Evolutionary conservation across 2,888 invertebrate genomes (phyloP), one percentile per base, ranked within the genome.

Genomic region (Uloborus plumipes): DNA sequence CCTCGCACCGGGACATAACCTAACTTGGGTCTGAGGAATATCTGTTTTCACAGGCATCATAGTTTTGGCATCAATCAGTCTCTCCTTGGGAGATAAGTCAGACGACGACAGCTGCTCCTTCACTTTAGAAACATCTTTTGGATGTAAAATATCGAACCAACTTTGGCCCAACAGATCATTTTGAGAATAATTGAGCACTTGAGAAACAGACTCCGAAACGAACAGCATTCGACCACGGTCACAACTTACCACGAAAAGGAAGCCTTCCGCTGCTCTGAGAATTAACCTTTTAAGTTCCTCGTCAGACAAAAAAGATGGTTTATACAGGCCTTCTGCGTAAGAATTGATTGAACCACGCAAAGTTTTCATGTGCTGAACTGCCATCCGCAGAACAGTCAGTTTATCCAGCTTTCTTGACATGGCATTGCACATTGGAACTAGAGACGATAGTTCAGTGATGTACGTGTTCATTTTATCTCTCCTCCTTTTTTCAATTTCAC

Each of bases 401-500:
- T 98, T 98, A 90, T 98, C 98, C 87, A 97, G 90, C 90, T 98
- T 98, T 75, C 96, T 91, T 50, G 95, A 94, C 94, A 96, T 95
- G 4, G 96, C 95, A 87, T 94, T 94, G 88, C 97, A 98, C 95
- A 96, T 95, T 0, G 97, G 98, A 22, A 98, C 93, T 93, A 98
- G 94, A 18, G 94, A 91, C 71, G 95, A 94, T 78, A 98, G 89
- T 89, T 98, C 96, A 3, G 94, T 93, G 87, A 98, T 97, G 89
- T 96, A 97, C 0, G 94, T 95, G 90, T 98, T 98, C 97, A 98
- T 98, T 90, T 97, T 98, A 89, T 98, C 97, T 49, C 98, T 92
- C 0, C 98, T 92, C 0, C 97, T 91, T 89, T 98, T 98, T 90
- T 98, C 97, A 84, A 98, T 97, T 90, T 97, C 97, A 89, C 97